Evolutionary conservation across 2,888 invertebrate genomes (phyloP).

Genomic region (Idaea straminata): DNA sequence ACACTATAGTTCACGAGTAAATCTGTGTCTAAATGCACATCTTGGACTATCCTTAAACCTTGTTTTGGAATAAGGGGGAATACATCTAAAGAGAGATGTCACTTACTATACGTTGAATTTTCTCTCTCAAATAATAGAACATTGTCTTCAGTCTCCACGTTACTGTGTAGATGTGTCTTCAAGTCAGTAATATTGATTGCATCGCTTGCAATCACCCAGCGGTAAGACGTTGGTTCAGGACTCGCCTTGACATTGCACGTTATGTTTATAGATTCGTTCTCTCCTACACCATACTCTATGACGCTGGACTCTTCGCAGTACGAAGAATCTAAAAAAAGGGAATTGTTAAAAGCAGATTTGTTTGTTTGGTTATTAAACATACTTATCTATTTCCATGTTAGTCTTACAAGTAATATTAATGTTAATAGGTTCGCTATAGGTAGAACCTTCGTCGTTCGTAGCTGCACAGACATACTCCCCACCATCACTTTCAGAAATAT

Average conservation of each 20-base stretch:
- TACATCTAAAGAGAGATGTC: background rate
- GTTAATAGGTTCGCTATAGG: constrained; percentile 56
- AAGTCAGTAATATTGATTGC: constrained; percentile 43
- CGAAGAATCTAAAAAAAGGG: constrained; percentile 50
- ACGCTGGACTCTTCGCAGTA: constrained; percentile 54
- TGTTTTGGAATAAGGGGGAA: no score
- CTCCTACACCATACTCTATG: constrained; percentile 59
- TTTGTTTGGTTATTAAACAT: background rate
- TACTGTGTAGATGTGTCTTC: constrained; percentile 39
- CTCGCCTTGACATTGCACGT: constrained; percentile 60
- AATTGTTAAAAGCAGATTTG: background rate
- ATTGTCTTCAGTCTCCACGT: constrained; percentile 46
- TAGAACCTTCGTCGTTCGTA: constrained; percentile 56
- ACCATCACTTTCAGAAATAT: constrained; percentile 48
- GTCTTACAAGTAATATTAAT: constrained; percentile 63
- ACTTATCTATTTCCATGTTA: background rate
- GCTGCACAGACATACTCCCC: constrained; percentile 70
- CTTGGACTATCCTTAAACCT: no score
- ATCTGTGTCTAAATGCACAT: no score
- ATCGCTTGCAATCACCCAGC: constrained; percentile 60
- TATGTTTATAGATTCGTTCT: constrained; percentile 59
- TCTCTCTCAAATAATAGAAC: constrained; percentile 54
- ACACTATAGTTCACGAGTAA: no score
- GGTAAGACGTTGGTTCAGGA: constrained; percentile 53
- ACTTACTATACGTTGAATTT: constrained; percentile 59